phyloP scores from a whole-genome alignment of 2,797 vertebrate genomes.

The Gila robusta region DNA sequence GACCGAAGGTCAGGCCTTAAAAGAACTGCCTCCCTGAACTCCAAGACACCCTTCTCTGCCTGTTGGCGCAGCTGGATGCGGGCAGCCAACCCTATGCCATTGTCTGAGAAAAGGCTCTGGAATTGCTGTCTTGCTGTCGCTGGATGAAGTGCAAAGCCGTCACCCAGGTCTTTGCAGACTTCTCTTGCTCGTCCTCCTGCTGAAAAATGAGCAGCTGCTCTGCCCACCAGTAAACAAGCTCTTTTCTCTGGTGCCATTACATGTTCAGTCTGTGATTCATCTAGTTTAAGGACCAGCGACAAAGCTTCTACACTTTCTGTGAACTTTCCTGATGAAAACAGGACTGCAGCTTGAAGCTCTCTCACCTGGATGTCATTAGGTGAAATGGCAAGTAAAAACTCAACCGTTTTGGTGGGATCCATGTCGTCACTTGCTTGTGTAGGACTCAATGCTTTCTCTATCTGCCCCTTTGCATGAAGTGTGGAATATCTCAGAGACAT shows the following conservation, averaged over 20 bases:
- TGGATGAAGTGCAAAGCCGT: constrained; percentile 83
- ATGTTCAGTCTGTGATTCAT: constrained; percentile 33
- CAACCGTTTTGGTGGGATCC: constrained; percentile 64
- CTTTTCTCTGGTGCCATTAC: constrained; percentile 65
- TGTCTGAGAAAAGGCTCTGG: constrained; percentile 78
- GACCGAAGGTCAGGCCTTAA: constrained; percentile 83
- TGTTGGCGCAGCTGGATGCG: constrained; percentile 76
- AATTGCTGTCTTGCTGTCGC: constrained; percentile 77
- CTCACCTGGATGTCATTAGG: constrained; percentile 70
- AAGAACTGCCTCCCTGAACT: constrained; percentile 83
- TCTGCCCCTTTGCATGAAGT: constrained; percentile 41
- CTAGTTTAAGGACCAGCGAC: constrained; percentile 70
- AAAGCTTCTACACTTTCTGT: constrained; percentile 80
- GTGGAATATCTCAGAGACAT: constrained; percentile 58
- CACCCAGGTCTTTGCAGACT: constrained; percentile 80
- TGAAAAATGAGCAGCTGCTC: constrained; percentile 85
- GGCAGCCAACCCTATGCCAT: constrained; percentile 67
- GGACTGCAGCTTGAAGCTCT: constrained; percentile 75
- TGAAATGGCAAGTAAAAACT: constrained; percentile 81
- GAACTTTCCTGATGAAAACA: constrained; percentile 77
- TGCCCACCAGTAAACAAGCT: constrained; percentile 79
- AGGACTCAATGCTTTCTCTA: constrained; percentile 25
- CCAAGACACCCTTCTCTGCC: constrained; percentile 81
- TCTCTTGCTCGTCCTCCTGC: constrained; percentile 75
- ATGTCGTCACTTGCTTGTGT: constrained; percentile 38